Percentiles rank a stretch among this genome's conserved stretches.
These are phyloP conservation scores for Rugalucina vietnamica DNA, from an alignment of 2,888 invertebrate genomes.

Conservation along the genomic window DNA sequence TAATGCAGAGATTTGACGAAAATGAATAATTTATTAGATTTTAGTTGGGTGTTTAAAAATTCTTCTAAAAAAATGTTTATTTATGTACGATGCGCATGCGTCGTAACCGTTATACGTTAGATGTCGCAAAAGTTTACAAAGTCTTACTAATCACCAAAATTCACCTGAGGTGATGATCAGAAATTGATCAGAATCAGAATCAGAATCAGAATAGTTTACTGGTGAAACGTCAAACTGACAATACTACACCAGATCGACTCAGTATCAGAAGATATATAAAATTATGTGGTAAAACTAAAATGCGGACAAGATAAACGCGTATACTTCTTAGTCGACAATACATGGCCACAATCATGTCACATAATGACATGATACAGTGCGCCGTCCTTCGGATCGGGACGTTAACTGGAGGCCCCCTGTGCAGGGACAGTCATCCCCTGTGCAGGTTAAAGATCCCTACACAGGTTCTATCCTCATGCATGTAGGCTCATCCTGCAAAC, in stretches of 20 bases:
- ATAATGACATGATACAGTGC: no score
- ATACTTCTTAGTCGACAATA: no score
- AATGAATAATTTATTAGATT: not conserved
- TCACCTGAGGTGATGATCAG: not conserved
- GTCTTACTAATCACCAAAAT: not conserved
- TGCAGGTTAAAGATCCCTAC: no score
- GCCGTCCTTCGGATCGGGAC: no score
- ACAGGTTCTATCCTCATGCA: no score
- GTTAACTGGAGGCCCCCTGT: no score
- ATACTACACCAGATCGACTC: not conserved
- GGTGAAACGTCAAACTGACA: not conserved
- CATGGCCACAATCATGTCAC: no score
- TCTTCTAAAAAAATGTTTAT: constrained; percentile 3
- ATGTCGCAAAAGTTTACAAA: constrained; percentile 57
- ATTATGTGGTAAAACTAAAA: not conserved
- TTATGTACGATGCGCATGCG: constrained; percentile 51
- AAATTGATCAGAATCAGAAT: not conserved
- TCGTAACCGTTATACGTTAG: not conserved
- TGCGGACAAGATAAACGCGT: no score
- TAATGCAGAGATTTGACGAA: not conserved
- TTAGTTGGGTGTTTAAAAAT: not conserved
- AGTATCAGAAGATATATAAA: not conserved
- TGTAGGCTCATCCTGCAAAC: no score
- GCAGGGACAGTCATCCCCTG: no score
- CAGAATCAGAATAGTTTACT: not conserved